These are phyloP conservation scores for Plemyria rubiginata DNA, from an alignment of 2,888 invertebrate species.

Conservation along the genomic window DNA sequence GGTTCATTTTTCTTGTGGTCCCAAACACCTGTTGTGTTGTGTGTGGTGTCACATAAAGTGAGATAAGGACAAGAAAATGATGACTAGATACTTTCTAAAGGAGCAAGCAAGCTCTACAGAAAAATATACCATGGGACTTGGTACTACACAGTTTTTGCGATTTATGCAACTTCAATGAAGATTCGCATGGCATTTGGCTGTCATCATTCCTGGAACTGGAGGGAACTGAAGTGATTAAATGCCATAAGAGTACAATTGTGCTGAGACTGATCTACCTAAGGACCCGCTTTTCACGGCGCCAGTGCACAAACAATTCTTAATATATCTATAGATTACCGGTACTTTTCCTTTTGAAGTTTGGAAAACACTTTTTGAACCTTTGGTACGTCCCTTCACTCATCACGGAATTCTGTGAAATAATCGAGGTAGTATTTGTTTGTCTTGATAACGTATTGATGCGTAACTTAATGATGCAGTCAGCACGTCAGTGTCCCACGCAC, in stretches of 20 bases:
- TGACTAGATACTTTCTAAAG: no score
- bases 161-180: background rate
- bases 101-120: no score
- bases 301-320: conserved; percentile 15
- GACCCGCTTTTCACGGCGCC: conserved; percentile 13
- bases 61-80: no score
- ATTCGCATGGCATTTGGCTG: background rate
- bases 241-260: conserved; percentile 2
- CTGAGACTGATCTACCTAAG: background rate
- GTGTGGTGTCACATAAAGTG: no score
- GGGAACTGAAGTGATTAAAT: background rate
- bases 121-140: no score
- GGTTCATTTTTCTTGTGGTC: no score
- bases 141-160: no score
- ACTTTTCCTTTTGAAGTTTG: conserved; percentile 28
- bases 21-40: no score
- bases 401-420: conserved; percentile 13
- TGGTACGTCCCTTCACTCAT: conserved; percentile 31
- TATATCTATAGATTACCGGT: conserved; percentile 28
- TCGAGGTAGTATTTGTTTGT: conserved; percentile 15
- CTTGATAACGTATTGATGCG: no score
- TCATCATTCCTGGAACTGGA: conserved; percentile 1
- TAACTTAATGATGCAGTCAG: conserved; percentile 17
- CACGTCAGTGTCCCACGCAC: conserved; percentile 15
- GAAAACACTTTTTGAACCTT: conserved; percentile 34